Percentiles rank a stretch among this genome's conserved stretches.
Conservation (phyloP, 30 jellyfish, hydroid and myxozoan genomes). For the Aurelia sp. region DNA sequence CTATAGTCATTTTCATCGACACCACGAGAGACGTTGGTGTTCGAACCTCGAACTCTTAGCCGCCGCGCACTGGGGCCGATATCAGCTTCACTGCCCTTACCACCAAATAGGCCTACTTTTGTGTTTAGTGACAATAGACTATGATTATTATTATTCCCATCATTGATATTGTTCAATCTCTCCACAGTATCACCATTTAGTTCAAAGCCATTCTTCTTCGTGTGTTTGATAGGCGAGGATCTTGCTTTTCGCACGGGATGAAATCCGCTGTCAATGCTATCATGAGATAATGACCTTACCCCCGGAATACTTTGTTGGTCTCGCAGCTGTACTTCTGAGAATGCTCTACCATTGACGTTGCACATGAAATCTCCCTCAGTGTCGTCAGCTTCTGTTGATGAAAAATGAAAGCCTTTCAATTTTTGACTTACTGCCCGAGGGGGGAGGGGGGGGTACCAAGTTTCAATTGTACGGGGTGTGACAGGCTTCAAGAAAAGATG, state of each 20-base stretch:
- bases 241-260: conserved; percentile 83
- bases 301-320: conserved; percentile 37
- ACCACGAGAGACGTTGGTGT: conserved; percentile 41
- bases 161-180: background rate
- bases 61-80: conserved; percentile 86
- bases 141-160: background rate
- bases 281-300: conserved; percentile 53
- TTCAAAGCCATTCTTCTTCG: background rate
- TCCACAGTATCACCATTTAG: background rate
- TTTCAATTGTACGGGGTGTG: too few species aligned
- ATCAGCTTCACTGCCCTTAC: conserved; percentile 64
- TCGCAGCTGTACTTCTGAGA: conserved; percentile 80
- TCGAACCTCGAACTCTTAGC: conserved; percentile 74
- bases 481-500: too few species aligned
- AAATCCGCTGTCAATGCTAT: conserved; percentile 75
- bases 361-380: conserved; percentile 75
- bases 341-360: conserved; percentile 70
- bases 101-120: conserved; percentile 78
- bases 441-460: too few species aligned
- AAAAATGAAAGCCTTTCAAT: background rate
- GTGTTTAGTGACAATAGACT: conserved; percentile 50
- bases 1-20: conserved; percentile 23
- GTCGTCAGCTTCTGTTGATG: conserved; percentile 74
- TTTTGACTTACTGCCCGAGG: too few species aligned
- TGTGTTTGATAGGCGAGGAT: conserved; percentile 76